phyloP scores from a whole-genome alignment of 2,797 vertebrate species.

The Malurus splendens region DNA sequence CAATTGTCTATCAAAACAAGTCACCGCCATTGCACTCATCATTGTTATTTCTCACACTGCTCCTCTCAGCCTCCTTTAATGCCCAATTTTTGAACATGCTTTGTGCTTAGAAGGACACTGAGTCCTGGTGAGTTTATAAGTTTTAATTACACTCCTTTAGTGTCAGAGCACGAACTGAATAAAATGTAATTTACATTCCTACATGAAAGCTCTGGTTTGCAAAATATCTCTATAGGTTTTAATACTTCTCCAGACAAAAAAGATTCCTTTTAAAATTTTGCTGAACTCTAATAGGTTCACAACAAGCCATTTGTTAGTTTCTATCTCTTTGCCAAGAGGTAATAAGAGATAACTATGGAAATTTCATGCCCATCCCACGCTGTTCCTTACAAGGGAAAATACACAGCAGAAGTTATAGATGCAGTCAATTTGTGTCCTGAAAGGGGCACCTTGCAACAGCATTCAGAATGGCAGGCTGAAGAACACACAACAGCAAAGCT shows the following conservation, averaged over 20 bases:
- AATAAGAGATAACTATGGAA: not conserved
- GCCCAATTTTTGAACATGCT: not conserved
- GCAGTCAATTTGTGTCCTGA: not conserved
- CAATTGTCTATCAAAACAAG: not conserved
- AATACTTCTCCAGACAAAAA: not conserved
- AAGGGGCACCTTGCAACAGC: not conserved
- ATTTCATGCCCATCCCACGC: not conserved
- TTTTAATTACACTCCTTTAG: not conserved
- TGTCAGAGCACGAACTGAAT: not conserved
- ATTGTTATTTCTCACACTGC: not conserved
- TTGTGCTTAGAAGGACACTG: not conserved
- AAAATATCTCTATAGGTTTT: not conserved
- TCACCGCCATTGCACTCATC: not conserved
- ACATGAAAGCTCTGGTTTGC: not conserved
- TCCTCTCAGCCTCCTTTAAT: not conserved
- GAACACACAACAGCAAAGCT: not conserved
- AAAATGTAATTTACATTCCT: not conserved
- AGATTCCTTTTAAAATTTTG: not conserved
- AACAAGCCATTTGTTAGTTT: not conserved
- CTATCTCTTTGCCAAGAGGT: not conserved
- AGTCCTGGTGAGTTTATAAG: not conserved
- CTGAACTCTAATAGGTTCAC: not conserved
- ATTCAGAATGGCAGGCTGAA: not conserved
- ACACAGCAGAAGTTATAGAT: fast-evolving
- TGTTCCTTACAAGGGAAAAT: not conserved